These are phyloP conservation scores for Ptychodera flava DNA, from an alignment of 35 echinoderm and acorn worm species.

Conservation along the genomic window DNA sequence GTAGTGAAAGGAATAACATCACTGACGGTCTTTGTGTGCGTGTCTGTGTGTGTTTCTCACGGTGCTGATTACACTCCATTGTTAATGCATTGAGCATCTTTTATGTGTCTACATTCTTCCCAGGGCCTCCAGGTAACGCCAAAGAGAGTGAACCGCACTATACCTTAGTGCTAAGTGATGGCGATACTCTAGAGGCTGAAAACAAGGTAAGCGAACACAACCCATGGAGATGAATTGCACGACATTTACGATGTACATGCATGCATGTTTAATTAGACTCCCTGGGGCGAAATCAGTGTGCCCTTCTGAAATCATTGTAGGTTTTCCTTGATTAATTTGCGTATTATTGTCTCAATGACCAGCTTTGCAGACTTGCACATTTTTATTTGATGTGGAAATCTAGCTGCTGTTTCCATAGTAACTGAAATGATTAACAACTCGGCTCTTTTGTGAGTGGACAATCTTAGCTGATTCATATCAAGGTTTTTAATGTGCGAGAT, in stretches of 20 bases:
- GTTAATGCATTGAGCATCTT: no score
- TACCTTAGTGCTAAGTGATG: conserved; percentile 72
- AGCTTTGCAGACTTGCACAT: neutral
- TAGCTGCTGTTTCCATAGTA: no score
- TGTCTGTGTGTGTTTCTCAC: no score
- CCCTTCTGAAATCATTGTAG: neutral
- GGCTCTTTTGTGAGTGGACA: no score
- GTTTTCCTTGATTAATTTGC: neutral
- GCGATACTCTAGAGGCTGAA: conserved; percentile 59
- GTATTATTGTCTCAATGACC: neutral
- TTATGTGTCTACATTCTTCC: no score
- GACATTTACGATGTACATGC: neutral
- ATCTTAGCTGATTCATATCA: no score
- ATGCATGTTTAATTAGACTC: neutral
- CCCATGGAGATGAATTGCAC: neutral
- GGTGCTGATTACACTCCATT: no score
- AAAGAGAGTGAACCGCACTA: conserved; percentile 57
- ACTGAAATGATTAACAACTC: no score
- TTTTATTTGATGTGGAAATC: neutral
- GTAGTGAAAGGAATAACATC: no score
- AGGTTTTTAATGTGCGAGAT: no score
- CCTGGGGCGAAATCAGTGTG: neutral
- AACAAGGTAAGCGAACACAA: conserved; percentile 94
- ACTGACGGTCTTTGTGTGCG: no score
- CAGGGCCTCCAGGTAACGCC: conserved; percentile 41